A percentile compares a stretch with the other conserved stretches of the same genome.
phyloP scores from a whole-genome alignment of 2,797 vertebrate species.

The Argentina silus region DNA sequence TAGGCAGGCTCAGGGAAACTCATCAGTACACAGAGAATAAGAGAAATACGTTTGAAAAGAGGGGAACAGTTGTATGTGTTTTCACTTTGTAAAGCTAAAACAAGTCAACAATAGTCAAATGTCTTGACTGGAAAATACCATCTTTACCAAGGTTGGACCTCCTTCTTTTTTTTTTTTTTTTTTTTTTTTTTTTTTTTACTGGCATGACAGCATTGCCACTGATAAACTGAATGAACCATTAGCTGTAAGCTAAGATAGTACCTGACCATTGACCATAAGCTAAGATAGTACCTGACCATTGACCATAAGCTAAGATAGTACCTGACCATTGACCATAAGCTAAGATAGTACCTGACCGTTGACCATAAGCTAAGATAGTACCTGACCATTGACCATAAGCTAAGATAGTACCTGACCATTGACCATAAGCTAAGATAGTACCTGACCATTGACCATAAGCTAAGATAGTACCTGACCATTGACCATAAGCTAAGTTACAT shows the following conservation, averaged over 20 bases:
- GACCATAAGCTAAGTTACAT: not conserved
- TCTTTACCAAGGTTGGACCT: not conserved
- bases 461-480: too few species aligned
- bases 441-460: too few species aligned
- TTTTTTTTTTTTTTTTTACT: not conserved
- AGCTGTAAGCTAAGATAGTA: not conserved
- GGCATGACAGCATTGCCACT: not conserved
- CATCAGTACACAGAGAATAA: constrained; percentile 54
- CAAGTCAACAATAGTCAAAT: constrained; percentile 7
- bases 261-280: too few species aligned
- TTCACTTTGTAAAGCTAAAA: constrained; percentile 36
- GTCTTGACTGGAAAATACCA: not conserved
- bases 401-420: too few species aligned
- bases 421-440: too few species aligned
- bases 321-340: too few species aligned
- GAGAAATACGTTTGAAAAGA: constrained; percentile 38
- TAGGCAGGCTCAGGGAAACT: constrained; percentile 54
- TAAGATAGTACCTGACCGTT: too few species aligned
- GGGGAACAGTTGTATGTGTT: constrained; percentile 26
- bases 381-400: too few species aligned
- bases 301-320: too few species aligned
- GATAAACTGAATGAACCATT: not conserved
- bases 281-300: too few species aligned
- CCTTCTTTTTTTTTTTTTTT: not conserved
- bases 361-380: too few species aligned